Conservation (phyloP, 2,888 invertebrate species). For the Electrophaes corylata region DNA sequence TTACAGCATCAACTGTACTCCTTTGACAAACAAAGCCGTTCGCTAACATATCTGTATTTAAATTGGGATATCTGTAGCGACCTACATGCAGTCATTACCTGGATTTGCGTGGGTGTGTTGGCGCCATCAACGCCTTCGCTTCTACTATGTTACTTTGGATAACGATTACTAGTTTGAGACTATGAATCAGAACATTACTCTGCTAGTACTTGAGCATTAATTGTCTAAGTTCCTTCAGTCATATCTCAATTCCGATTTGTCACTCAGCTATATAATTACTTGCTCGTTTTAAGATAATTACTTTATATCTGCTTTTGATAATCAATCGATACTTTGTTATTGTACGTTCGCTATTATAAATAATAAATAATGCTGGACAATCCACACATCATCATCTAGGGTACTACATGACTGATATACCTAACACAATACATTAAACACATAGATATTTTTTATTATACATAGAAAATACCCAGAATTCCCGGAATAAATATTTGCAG, state of each 20-base stretch:
- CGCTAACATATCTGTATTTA: neutral
- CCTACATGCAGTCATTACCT: slow-evolving; percentile 10
- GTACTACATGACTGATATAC: no score
- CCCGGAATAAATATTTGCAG: no score
- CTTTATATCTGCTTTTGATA: no score
- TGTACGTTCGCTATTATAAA: no score
- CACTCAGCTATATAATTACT: no score
- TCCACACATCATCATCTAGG: no score
- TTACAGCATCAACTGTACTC: neutral
- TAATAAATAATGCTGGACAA: no score
- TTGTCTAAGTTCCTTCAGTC: neutral
- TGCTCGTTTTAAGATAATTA: no score
- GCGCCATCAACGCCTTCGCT: slow-evolving; percentile 42
- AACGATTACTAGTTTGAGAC: slow-evolving; percentile 15
- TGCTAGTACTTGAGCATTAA: neutral
- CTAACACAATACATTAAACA: no score
- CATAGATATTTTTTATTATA: no score
- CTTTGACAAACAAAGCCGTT: neutral
- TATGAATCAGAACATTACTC: neutral
- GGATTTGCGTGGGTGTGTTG: slow-evolving; percentile 28
- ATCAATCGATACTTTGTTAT: no score
- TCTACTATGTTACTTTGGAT: slow-evolving; percentile 33
- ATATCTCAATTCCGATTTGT: neutral
- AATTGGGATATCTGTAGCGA: neutral
- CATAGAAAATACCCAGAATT: no score